Base-by-base conservation (phyloP, 53 echinoderm and acorn worm species). In the Zoroaster sp. region DNA sequence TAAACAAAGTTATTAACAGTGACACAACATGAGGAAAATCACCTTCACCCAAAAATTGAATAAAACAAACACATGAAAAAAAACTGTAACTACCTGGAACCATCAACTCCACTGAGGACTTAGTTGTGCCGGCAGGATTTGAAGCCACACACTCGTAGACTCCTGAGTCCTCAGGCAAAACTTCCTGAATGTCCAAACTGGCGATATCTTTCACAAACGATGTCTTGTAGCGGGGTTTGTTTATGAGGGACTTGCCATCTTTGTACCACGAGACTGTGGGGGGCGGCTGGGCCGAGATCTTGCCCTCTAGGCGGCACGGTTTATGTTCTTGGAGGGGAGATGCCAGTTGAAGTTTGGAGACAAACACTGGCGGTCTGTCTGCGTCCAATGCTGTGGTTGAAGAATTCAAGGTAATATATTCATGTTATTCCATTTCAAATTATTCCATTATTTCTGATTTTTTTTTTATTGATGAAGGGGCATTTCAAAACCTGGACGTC, bases 21-120 rank as follows among this genome's bases (percentile, higher is more conserved):
- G n/a, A n/a, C n/a, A n/a, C n/a, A n/a, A n/a, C n/a, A n/a, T n/a
- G n/a, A n/a, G n/a, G n/a, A n/a, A n/a, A n/a, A n/a, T n/a, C n/a
- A n/a, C n/a, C n/a, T n/a, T n/a, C n/a, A n/a, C n/a, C n/a, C n/a
- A n/a, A n/a, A n/a, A n/a, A n/a, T n/a, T n/a, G n/a, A n/a, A n/a
- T n/a, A n/a, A n/a, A n/a, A n/a, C n/a, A n/a, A n/a, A n/a, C n/a
- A n/a, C n/a, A n/a, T n/a, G n/a, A n/a, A n/a, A n/a, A n/a, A n/a
- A n/a, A n/a, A n/a, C n/a, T n/a, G n/a, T 55, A 23, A 34, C 55
- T 59, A 97, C 97, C 97, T 88, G 88, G 90, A 73, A 97, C 97
- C 70, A 94, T 92, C 63, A 97, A 77, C 40, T 92, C 89, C 15
- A 93, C 90, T 71, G 86, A 90, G 54, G 92, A 88, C 44, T 89